Percentiles rank a stretch among this genome's conserved stretches.
phyloP scores from a whole-genome alignment of 2,113 vertebrate species.

The Myocastor coypus region DNA sequence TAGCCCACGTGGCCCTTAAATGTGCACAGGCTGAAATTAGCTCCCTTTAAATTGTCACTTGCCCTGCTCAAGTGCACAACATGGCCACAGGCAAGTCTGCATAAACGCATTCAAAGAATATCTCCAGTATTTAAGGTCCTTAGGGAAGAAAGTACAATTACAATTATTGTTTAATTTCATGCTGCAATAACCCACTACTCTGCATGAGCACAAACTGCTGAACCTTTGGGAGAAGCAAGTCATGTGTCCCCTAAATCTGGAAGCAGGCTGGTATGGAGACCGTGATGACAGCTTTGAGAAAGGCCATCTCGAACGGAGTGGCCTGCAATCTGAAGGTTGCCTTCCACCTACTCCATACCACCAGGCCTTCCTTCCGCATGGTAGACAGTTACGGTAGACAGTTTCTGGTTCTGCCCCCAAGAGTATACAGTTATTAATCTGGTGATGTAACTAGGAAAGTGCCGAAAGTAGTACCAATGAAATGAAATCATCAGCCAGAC shows the following conservation, averaged over 20 bases:
- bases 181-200: conserved; percentile 78
- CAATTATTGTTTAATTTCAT: conserved; percentile 83
- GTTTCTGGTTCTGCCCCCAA: background rate
- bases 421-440: background rate
- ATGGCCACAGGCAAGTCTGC: conserved; percentile 74
- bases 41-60: conserved; percentile 75
- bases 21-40: conserved; percentile 73
- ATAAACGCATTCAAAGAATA: conserved; percentile 72
- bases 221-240: conserved; percentile 68
- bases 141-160: conserved; percentile 79
- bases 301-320: background rate
- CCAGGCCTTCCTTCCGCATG: background rate
- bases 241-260: conserved; percentile 21
- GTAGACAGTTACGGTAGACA: background rate
- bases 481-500: background rate
- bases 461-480: background rate
- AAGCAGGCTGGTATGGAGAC: background rate
- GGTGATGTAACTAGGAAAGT: background rate
- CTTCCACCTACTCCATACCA: background rate
- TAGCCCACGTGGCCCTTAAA: conserved; percentile 78
- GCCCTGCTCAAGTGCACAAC: conserved; percentile 81
- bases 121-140: conserved; percentile 71
- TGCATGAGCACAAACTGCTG: conserved; percentile 67
- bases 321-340: background rate
- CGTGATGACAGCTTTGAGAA: background rate